Conservation (phyloP, 2,113 vertebrate species). For the Meleagris gallopavo region DNA sequence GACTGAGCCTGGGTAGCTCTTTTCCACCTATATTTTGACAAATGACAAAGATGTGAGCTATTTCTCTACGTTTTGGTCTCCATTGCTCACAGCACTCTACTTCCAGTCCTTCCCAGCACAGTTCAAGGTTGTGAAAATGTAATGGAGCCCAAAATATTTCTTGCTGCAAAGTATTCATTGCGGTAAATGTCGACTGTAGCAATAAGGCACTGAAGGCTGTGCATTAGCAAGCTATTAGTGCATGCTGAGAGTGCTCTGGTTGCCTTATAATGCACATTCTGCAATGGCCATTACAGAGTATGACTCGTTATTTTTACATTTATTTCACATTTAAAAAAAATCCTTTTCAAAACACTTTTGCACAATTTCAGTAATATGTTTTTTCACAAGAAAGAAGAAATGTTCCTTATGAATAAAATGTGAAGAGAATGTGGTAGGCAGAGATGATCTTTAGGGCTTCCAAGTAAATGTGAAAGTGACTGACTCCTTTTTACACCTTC, state of each 20-base stretch:
- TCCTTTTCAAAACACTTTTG: conserved; percentile 52
- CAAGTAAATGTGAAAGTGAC: not conserved
- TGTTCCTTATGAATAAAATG: not conserved
- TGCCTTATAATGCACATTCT: conserved; percentile 63
- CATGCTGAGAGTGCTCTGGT: conserved; percentile 61
- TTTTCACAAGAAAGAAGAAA: conserved; percentile 3
- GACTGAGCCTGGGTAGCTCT: not conserved
- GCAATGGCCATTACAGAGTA: conserved; percentile 49
- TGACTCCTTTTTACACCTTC: not conserved
- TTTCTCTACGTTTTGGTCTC: not conserved
- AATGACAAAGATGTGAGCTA: not conserved
- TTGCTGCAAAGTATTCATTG: conserved; percentile 48
- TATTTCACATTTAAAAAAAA: conserved; percentile 66
- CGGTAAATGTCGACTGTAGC: conserved; percentile 64
- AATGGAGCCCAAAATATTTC: conserved; percentile 68
- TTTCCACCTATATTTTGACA: not conserved
- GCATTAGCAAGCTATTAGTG: conserved; percentile 68
- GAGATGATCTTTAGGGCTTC: not conserved
- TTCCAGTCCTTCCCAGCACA: conserved; percentile 39
- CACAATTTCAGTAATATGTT: conserved; percentile 19
- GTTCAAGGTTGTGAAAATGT: conserved; percentile 59
- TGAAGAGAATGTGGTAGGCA: not conserved
- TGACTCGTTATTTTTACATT: conserved; percentile 71
- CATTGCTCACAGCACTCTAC: not conserved
- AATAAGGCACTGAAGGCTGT: conserved; percentile 60